Evolutionary conservation across 1,140 invertebrate species (phyloP).

Genomic region (Drosophila neocordata): DNA sequence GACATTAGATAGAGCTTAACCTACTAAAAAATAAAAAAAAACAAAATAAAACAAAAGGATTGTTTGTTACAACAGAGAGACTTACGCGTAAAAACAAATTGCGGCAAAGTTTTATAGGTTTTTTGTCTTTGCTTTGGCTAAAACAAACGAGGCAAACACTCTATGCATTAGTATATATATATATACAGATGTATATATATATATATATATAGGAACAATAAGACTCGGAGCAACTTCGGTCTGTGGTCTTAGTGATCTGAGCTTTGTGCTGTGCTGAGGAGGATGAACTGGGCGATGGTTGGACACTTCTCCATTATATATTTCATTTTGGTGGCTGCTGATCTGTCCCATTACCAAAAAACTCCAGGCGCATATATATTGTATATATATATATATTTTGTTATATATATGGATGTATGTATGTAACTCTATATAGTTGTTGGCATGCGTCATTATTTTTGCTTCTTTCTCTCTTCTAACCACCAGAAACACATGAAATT

Average conservation of each 20-base stretch:
- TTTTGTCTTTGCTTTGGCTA: no score
- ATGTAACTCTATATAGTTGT: constrained; percentile 23
- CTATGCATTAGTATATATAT: no score
- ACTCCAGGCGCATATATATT: constrained; percentile 47
- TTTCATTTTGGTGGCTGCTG: constrained; percentile 34
- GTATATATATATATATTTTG: constrained; percentile 37
- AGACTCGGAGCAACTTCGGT: constrained; percentile 38
- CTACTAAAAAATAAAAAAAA: constrained; percentile 35
- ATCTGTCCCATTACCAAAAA: constrained; percentile 72
- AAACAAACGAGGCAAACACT: constrained; percentile 61
- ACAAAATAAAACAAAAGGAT: no score
- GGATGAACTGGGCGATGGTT: constrained; percentile 42
- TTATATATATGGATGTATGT: constrained; percentile 25
- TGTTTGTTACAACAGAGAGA: constrained; percentile 65
- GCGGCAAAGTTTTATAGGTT: constrained; percentile 74
- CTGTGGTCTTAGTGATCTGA: constrained; percentile 46
- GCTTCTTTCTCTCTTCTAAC: constrained; percentile 18
- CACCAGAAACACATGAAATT: constrained; percentile 51
- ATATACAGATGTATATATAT: constrained; percentile 22
- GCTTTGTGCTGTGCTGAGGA: constrained; percentile 44
- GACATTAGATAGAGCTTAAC: constrained; percentile 49
- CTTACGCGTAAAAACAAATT: constrained; percentile 78
- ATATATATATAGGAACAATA: constrained; percentile 49
- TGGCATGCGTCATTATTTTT: constrained; percentile 64
- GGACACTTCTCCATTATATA: constrained; percentile 32